A percentile compares a stretch with the other conserved stretches of the same genome.
Conservation (phyloP, 23 tunicate species). For the Clavelina lepadiformis region DNA sequence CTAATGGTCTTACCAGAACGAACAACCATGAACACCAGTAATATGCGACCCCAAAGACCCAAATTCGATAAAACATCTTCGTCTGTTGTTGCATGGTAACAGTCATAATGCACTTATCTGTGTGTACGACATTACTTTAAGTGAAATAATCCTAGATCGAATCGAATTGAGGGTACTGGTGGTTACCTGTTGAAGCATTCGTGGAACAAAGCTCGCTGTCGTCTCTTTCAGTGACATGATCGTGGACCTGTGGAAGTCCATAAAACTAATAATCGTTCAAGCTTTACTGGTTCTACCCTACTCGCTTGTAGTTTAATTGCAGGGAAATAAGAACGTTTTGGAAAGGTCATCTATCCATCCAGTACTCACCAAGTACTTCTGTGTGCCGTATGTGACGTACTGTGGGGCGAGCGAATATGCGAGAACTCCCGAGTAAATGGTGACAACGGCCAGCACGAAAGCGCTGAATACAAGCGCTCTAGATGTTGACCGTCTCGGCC, state of each 20-base stretch:
- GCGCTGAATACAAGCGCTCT: constrained; percentile 26
- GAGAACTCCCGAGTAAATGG: constrained; percentile 25
- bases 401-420: constrained; percentile 33
- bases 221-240: too few species aligned
- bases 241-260: too few species aligned
- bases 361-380: constrained; percentile 30
- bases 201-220: background rate
- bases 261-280: too few species aligned
- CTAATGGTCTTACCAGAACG: constrained; percentile 41
- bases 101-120: constrained; percentile 42
- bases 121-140: background rate
- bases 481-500: constrained; percentile 9
- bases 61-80: constrained; percentile 24
- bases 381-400: constrained; percentile 39
- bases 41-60: constrained; percentile 38
- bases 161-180: too few species aligned
- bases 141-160: too few species aligned
- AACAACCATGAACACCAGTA: constrained; percentile 43
- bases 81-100: constrained; percentile 33
- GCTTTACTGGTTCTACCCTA: too few species aligned
- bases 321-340: too few species aligned
- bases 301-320: too few species aligned
- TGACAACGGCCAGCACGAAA: constrained; percentile 21
- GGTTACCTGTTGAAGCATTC: constrained; percentile 6
- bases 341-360: too few species aligned